Evolutionary conservation across 2,113 vertebrate genomes (phyloP), one percentile per base, ranked within the genome.

Genomic region (Psettodes erumei): DNA sequence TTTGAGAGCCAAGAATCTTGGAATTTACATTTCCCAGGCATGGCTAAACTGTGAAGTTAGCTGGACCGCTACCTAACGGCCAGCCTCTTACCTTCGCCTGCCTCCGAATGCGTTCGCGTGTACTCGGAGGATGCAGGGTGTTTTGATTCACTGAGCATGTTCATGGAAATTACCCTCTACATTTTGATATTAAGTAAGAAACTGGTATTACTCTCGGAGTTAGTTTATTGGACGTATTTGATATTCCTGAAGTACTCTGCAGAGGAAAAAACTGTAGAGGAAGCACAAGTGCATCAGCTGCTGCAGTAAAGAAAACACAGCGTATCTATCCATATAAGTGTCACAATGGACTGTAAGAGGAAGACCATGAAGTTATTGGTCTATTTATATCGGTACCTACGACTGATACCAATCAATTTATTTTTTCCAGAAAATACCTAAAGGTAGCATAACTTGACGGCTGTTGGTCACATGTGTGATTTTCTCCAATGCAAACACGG

Each of bases 11-110:
- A 92, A 0, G 87, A 77, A 21, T 91, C 84, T 30, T 92, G 84
- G 32, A 92, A 92, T 79, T 90, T 92, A 37, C 91, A 92, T 89
- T 90, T 92, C 0, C 91, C 91, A 16, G 91, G 91, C 91, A 92
- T 92, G 5, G 50, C 35, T 62, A 73, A n/a, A 75, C 77, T 19
- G 4, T 23, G 40, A 79, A 85, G 73, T 81, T 82, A 88, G 85
- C 88, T 28, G 68, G 40, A 68, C 59, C n/a, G 78, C 77, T 82
- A 64, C 16, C 50, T 33, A 19, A 42, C 63, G 4, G 10, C 11
- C 58, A 1, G n/a, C 45, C 70, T 12, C 19, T 45, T 43, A 55
- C 21, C 23, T 32, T 42, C 27, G 0, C 18, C 13, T 18, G 62
- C 37, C 45, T 70, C 5, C 58, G 82, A 16, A n/a, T 55, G 65